These are phyloP conservation scores for Bombus consobrinus DNA, from an alignment of 1,140 invertebrate species.

Conservation along the genomic window DNA sequence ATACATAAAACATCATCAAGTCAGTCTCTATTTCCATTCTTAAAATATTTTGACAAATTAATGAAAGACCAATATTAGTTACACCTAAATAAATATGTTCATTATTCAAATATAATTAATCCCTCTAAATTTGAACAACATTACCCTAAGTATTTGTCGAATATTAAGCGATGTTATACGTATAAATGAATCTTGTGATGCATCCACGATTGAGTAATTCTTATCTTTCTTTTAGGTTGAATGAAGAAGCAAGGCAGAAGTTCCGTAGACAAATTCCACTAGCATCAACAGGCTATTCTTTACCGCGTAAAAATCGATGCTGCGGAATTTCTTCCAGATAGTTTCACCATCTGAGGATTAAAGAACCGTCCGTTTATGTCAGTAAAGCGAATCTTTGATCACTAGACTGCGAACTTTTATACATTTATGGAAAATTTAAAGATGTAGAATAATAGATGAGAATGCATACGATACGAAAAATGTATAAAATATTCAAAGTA, in stretches of 20 bases:
- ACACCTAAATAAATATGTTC: background rate
- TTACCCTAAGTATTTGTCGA: background rate
- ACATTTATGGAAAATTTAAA: background rate
- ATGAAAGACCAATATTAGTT: background rate
- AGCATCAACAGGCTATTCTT: slow-evolving; percentile 3
- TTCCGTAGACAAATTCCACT: background rate
- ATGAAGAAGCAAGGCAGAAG: background rate
- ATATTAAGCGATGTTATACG: background rate
- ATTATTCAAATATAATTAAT: background rate
- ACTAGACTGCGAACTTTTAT: no score
- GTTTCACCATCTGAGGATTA: background rate
- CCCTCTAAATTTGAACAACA: background rate
- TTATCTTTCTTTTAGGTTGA: background rate
- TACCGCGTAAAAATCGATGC: slow-evolving; percentile 1
- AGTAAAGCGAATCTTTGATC: background rate
- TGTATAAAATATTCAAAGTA: background rate
- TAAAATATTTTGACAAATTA: background rate
- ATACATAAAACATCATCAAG: no score
- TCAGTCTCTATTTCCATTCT: no score
- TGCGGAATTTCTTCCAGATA: background rate
- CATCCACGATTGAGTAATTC: background rate
- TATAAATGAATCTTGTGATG: no score
- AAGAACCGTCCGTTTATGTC: background rate
- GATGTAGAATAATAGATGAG: no score
- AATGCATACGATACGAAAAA: no score